A percentile compares a stretch with the other conserved stretches of the same genome.
phyloP scores from a whole-genome alignment of 1,140 invertebrate genomes.

The Listronotus bonariensis region DNA sequence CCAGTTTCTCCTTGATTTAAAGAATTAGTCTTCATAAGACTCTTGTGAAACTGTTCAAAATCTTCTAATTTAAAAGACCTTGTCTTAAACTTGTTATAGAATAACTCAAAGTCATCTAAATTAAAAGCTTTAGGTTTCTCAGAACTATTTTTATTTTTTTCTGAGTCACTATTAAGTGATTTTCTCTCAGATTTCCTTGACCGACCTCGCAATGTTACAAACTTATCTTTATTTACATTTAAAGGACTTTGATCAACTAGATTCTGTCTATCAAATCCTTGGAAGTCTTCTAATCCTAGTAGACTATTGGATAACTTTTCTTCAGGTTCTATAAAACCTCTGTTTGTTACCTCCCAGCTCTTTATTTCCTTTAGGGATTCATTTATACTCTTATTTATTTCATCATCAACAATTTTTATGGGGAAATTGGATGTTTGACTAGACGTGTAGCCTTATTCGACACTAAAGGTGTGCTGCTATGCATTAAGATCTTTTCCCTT shows the following conservation, averaged over 20 bases:
- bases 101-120: constrained; percentile 6
- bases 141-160: neutral
- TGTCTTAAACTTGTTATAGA: constrained; percentile 2
- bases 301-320: neutral
- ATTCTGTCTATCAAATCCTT: neutral
- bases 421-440: constrained; percentile 16
- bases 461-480: constrained; percentile 19
- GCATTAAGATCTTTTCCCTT: constrained; percentile 11
- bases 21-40: neutral
- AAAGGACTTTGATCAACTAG: neutral
- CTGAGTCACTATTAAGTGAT: neutral
- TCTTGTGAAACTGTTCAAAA: constrained; percentile 10
- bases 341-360: constrained; percentile 1
- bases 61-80: constrained; percentile 7
- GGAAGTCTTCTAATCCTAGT: neutral
- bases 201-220: neutral
- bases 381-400: constrained; percentile 10
- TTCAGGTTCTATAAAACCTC: neutral
- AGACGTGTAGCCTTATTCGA: neutral
- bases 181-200: neutral
- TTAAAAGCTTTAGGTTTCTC: neutral
- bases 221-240: neutral
- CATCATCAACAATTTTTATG: constrained; percentile 5
- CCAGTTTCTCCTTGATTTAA: neutral
- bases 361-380: constrained; percentile 14